Conservation (phyloP, 2,113 vertebrate species). For the human region GRCh38 chr11:71109501-71110000, state of each 20-base stretch:
- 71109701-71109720: rapidly evolving
- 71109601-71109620: rapidly evolving
- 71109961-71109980: slow-evolving; percentile 96
- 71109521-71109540: rapidly evolving
- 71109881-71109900: rapidly evolving
- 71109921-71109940: slow-evolving; percentile 74
- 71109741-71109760: rapidly evolving
- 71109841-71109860: rapidly evolving
- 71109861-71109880: rapidly evolving
- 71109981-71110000: slow-evolving; percentile 93
- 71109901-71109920: rapidly evolving
- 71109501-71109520: background rate
- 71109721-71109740: rapidly evolving
- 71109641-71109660: rapidly evolving
- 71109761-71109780: rapidly evolving
- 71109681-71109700: rapidly evolving
- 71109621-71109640: rapidly evolving
- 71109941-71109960: slow-evolving; percentile 94
- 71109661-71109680: rapidly evolving
- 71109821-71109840: rapidly evolving
- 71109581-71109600: rapidly evolving
- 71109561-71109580: no score
- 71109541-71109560: no score
- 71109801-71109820: rapidly evolving
- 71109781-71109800: rapidly evolving